Base-by-base conservation (phyloP, 2,797 vertebrate genomes). In the Channa striata region DNA sequence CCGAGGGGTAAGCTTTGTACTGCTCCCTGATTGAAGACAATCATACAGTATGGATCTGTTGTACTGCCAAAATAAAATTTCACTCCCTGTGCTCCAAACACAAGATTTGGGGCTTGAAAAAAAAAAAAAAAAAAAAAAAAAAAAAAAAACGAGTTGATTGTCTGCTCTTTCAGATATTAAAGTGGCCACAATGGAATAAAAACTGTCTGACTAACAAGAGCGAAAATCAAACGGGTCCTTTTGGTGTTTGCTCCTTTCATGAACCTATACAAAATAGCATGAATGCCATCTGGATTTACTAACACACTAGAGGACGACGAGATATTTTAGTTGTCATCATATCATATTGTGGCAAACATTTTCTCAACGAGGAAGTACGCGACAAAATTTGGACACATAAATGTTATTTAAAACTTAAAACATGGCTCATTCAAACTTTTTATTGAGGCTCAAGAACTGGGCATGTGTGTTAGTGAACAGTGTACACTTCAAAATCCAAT, bases 1-100 rank as follows among this genome's bases (percentile, higher is more conserved):
- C 48, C 59, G 25, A 53, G 81, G 69, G 73, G 46, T 73, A 36
- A 51, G 47, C 72, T 78, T 79, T 85, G 72, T 83, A 77, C 78
- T 61, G 46, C 44, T 84, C 23, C 37, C 53, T 80, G 82, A 87
- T 60, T 82, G 83, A 80, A 82, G 78, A 82, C 77, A 89, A 85
- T 81, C 80, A 85, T 64, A 77, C 60, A 64, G 34, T 81, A 64
- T 80, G 67, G 77, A 82, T 81, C 66, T 80, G 72, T 61, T 80
- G 75, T 50, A 23, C 52, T 48, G 70, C 72, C 71, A 86, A 80
- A 84, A 79, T 64, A 68, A 70, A 68, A 76, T 67, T 42, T 54
- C 37, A 73, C 66, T 82, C 63, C 68, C 68, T 62, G 63, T 58
- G 46, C 82, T 74, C 74, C 64, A 83, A 81, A 80, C 56, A 62